Percentiles rank a stretch among this genome's conserved stretches.
These are phyloP conservation scores for Diplodus puntazzo DNA, from an alignment of 2,797 vertebrate genomes.

Conservation along the genomic window DNA sequence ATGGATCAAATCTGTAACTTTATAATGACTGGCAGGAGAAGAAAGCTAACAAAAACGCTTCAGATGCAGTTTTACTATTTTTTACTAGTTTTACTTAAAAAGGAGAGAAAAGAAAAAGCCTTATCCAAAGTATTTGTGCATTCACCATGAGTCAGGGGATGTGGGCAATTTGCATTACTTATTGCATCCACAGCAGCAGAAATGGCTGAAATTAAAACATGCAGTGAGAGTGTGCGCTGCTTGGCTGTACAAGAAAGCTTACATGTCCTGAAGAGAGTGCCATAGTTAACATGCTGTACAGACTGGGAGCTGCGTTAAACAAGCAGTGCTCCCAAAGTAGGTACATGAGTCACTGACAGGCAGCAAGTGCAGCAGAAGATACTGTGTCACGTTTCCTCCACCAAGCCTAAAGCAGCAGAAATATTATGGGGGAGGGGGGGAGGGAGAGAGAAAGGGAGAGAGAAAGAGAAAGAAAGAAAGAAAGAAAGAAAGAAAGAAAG, in stretches of 20 bases:
- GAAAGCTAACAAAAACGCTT: conserved; percentile 13
- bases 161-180: conserved; percentile 5
- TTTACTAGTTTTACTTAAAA: too few relatives aligned
- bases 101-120: background rate
- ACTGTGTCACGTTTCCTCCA: conserved; percentile 76
- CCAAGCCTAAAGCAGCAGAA: conserved; percentile 65
- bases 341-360: conserved; percentile 74
- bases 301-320: conserved; percentile 66
- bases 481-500: background rate
- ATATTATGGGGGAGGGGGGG: background rate
- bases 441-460: conserved; percentile 1
- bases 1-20: conserved; percentile 7
- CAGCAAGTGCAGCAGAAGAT: conserved; percentile 72
- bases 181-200: conserved; percentile 17
- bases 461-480: background rate
- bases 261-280: conserved; percentile 52
- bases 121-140: background rate
- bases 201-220: conserved; percentile 26
- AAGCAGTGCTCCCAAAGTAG: conserved; percentile 74
- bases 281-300: conserved; percentile 69
- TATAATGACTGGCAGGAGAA: conserved; percentile 11
- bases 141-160: conserved; percentile 1
- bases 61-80: background rate
- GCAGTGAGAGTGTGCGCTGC: conserved; percentile 25
- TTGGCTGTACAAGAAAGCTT: conserved; percentile 33